Base-by-base conservation (phyloP, 2,113 vertebrate species). In the Chamaetylas fuelleborni region DNA sequence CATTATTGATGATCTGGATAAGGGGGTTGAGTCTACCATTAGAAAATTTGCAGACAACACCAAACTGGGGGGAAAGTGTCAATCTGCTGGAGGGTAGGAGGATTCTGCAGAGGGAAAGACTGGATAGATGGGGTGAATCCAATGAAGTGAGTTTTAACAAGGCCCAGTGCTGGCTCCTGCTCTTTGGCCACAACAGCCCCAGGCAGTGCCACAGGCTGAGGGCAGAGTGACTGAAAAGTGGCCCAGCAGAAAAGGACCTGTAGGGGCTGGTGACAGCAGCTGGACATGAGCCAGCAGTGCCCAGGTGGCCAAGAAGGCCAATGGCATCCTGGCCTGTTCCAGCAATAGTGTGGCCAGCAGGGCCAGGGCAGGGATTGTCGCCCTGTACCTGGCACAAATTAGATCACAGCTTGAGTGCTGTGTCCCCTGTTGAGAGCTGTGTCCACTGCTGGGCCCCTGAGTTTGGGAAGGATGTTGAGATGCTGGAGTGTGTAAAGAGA, bases 331-430 rank as follows among this genome's bases (percentile, higher is more conserved):
- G 69, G 48, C 14, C 23, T 56, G 28, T 0, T 5, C 2, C 81
- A 73, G 50, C 7, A 64, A 2, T 36, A 4, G 40, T 15, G n/a
- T 47, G 58, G 23, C 23, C 58, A 84, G 40, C n/a, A 56, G 69
- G n/a, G 0, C 0, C 58, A 64, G 23, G 23, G 8, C 40, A 6
- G 48, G 1, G n/a, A 83, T 33, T 72, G 3, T 22, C 11, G 7
- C 29, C 5, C 6, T 38, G 28, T 6, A 9, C 6, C 3, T 0
- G 0, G 18, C 14, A 19, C 18, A 2, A 28, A 7, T 38, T 0
- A 33, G 22, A n/a, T 6, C 1, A 1, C 14, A n/a, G 6, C 12
- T 38, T 9, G 9, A 18, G 8, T 28, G 8, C 40, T 18, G 14
- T 26, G 40, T n/a, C 14, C 18, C 12, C 5, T 11, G 2, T 38